Conservation (phyloP, 92 coral and sea anemone genomes). For the Heliopora coerulea region DNA sequence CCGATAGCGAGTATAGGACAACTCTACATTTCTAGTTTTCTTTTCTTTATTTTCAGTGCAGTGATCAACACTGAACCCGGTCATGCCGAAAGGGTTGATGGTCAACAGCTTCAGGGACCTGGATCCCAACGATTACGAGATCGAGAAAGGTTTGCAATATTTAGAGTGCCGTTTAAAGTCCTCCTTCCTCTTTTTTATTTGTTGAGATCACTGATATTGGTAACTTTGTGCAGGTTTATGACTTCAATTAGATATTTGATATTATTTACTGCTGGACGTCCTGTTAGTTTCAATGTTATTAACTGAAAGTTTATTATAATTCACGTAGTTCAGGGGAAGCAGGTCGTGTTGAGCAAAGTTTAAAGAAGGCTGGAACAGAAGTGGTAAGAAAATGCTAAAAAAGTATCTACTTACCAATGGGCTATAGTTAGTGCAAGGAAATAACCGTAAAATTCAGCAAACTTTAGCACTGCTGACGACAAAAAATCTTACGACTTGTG, state of each 20-base stretch:
- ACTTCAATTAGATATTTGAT: not conserved
- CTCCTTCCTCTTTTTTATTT: no score
- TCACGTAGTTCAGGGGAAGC: slow-evolving; percentile 6
- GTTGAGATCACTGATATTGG: not conserved
- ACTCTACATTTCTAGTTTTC: no score
- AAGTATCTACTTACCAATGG: not conserved
- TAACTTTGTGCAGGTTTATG: not conserved
- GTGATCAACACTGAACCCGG: not conserved
- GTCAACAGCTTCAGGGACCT: not conserved
- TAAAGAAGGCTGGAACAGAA: slow-evolving; percentile 30
- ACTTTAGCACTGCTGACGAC: no score
- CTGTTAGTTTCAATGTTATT: no score
- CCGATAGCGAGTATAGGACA: no score
- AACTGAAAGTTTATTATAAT: not conserved
- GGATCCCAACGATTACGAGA: slow-evolving; percentile 28
- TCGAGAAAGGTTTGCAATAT: slow-evolving; percentile 12
- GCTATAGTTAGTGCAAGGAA: no score
- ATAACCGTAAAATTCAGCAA: no score
- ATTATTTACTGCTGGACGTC: not conserved
- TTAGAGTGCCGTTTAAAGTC: not conserved
- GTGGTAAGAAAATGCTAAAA: not conserved
- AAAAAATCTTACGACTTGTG: no score
- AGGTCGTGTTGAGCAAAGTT: not conserved
- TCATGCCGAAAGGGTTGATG: not conserved
- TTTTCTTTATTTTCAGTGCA: not conserved